These are phyloP conservation scores for Manis pentadactyla DNA, from an alignment of 2,797 vertebrate genomes.

Conservation along the genomic window DNA sequence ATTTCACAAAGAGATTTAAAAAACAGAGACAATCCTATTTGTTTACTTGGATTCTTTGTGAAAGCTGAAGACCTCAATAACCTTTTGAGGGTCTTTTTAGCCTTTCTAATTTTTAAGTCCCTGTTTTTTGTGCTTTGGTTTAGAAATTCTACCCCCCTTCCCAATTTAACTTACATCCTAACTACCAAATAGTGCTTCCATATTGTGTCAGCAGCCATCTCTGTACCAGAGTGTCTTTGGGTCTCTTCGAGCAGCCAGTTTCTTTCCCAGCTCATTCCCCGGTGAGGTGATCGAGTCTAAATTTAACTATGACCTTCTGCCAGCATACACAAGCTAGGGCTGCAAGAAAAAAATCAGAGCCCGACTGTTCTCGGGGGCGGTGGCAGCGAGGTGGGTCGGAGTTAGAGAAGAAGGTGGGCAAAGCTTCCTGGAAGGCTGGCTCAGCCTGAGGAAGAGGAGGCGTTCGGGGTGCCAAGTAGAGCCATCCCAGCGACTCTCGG, in stretches of 20 bases:
- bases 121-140: constrained; percentile 42
- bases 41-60: constrained; percentile 23
- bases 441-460: background rate
- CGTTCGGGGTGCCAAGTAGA: background rate
- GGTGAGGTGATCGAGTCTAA: constrained; percentile 75
- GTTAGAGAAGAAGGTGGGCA: background rate
- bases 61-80: constrained; percentile 24
- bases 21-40: background rate
- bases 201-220: background rate
- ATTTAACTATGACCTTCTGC: constrained; percentile 76
- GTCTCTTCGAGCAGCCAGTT: constrained; percentile 43
- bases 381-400: background rate
- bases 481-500: background rate
- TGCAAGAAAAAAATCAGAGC: constrained; percentile 43
- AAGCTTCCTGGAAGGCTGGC: background rate
- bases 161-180: constrained; percentile 44
- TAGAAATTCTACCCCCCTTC: constrained; percentile 28
- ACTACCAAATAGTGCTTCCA: constrained; percentile 46
- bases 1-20: background rate
- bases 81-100: background rate
- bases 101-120: constrained; percentile 18
- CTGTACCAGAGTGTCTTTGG: background rate
- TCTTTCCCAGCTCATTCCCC: constrained; percentile 57
- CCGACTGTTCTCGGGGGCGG: background rate
- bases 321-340: constrained; percentile 20